Evolutionary conservation across 2,797 vertebrate genomes (phyloP).

Genomic region (Hemitrygon akajei): DNA sequence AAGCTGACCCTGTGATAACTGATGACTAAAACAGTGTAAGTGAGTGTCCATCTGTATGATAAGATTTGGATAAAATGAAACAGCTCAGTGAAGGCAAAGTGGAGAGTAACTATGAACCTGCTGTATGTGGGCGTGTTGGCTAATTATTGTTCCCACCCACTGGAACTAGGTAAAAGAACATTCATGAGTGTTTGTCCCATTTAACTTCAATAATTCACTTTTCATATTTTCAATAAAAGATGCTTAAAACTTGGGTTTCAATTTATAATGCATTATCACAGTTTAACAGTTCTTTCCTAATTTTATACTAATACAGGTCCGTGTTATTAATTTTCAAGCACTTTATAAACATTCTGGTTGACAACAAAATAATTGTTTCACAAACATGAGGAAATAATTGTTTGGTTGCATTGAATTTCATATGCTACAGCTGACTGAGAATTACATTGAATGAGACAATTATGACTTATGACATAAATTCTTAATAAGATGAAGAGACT

Average conservation of each 20-base stretch:
- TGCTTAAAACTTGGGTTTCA: neutral
- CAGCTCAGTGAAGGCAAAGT: neutral
- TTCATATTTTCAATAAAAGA: neutral
- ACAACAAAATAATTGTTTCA: neutral
- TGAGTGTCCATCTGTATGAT: too few species aligned
- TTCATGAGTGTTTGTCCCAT: neutral
- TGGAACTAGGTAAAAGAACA: neutral
- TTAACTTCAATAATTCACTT: neutral
- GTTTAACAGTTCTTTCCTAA: neutral
- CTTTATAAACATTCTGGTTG: neutral
- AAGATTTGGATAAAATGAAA: neutral
- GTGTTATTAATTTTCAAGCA: neutral
- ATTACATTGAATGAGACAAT: neutral
- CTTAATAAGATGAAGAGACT: neutral
- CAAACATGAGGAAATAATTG: too few species aligned
- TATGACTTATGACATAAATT: neutral
- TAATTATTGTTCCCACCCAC: constrained; percentile 11
- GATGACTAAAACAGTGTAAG: neutral
- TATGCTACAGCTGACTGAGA: neutral
- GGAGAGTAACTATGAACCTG: neutral
- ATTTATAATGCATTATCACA: neutral
- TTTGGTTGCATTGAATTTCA: neutral
- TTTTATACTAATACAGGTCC: neutral
- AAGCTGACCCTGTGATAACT: neutral
- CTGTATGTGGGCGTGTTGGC: neutral